Evolutionary conservation across 2,113 vertebrate genomes (phyloP).

Genomic region (Cheirogaleus medius): DNA sequence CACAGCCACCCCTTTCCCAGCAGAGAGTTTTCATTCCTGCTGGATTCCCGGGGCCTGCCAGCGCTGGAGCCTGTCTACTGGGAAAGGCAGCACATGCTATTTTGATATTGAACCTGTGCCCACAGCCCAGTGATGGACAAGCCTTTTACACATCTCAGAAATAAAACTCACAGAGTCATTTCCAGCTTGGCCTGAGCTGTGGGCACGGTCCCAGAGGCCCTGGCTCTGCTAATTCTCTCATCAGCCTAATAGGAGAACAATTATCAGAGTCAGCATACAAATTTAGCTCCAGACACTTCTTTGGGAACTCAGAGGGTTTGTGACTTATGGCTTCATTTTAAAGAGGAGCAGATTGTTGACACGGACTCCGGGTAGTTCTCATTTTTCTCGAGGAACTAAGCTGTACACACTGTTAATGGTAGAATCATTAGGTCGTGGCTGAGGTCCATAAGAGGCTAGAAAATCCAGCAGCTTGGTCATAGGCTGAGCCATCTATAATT

Average conservation of each 20-base stretch:
- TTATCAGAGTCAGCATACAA: slow-evolving; percentile 49
- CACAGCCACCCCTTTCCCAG: background rate
- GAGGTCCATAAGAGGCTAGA: slow-evolving; percentile 2
- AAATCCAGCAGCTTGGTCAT: background rate
- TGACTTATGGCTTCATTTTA: slow-evolving; percentile 63
- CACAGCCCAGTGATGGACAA: background rate
- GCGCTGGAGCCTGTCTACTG: background rate
- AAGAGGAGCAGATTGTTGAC: slow-evolving; percentile 65
- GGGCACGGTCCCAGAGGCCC: slow-evolving; percentile 54
- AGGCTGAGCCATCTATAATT: slow-evolving; percentile 10
- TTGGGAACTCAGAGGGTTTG: slow-evolving; percentile 52
- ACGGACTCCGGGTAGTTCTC: background rate
- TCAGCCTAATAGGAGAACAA: slow-evolving; percentile 69
- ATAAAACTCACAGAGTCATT: slow-evolving; percentile 16
- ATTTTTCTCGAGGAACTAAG: slow-evolving; percentile 32
- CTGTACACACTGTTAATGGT: background rate
- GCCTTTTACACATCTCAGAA: slow-evolving; percentile 41
- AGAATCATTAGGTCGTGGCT: slow-evolving; percentile 6
- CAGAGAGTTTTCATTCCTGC: background rate
- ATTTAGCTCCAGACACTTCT: slow-evolving; percentile 70
- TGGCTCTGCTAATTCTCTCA: slow-evolving; percentile 53
- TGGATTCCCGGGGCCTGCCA: background rate
- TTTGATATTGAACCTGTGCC: slow-evolving; percentile 44
- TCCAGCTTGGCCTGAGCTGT: slow-evolving; percentile 34
- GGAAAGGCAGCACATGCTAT: background rate